These are phyloP conservation scores for Callionymus lyra DNA, from an alignment of 2,113 vertebrate genomes.

Conservation along the genomic window DNA sequence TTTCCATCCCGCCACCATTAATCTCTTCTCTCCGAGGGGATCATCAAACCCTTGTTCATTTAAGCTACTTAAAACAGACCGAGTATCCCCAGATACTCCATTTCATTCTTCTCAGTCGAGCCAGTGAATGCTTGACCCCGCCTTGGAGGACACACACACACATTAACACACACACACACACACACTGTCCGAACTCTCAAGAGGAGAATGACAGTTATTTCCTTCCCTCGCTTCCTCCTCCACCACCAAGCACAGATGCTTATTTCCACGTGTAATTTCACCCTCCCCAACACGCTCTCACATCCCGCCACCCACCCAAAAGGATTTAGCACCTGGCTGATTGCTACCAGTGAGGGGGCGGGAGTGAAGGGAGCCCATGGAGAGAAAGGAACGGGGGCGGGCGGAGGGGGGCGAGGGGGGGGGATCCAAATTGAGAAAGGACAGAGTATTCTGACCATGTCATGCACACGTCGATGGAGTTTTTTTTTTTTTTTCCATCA, in stretches of 20 bases:
- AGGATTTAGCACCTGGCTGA: constrained; percentile 71
- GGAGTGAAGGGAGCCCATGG: constrained; percentile 18
- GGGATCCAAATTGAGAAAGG: constrained; percentile 37
- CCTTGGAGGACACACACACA: constrained; percentile 26
- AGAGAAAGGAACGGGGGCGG: constrained; percentile 9
- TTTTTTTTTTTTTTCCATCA: constrained; percentile 9
- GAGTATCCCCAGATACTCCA: not conserved
- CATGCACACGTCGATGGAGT: no score
- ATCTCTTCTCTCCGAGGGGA: constrained; percentile 35
- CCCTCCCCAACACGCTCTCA: constrained; percentile 1
- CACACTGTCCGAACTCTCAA: constrained; percentile 12
- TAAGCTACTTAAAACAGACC: constrained; percentile 22
- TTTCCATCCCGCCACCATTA: constrained; percentile 11
- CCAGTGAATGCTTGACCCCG: constrained; percentile 59
- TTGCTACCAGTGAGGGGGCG: constrained; percentile 49
- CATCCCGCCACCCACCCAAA: constrained; percentile 22
- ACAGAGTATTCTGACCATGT: constrained; percentile 27
- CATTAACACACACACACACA: constrained; percentile 17
- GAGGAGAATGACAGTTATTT: constrained; percentile 59
- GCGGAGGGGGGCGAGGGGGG: constrained; percentile 15
- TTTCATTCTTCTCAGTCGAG: constrained; percentile 27
- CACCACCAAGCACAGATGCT: constrained; percentile 59
- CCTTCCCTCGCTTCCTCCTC: constrained; percentile 53
- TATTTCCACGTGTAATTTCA: constrained; percentile 53
- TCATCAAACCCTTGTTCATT: constrained; percentile 22